Evolutionary conservation across 2,797 vertebrate species (phyloP), one percentile per base, ranked within the genome.

Genomic region (Darevskia nairensis): DNA sequence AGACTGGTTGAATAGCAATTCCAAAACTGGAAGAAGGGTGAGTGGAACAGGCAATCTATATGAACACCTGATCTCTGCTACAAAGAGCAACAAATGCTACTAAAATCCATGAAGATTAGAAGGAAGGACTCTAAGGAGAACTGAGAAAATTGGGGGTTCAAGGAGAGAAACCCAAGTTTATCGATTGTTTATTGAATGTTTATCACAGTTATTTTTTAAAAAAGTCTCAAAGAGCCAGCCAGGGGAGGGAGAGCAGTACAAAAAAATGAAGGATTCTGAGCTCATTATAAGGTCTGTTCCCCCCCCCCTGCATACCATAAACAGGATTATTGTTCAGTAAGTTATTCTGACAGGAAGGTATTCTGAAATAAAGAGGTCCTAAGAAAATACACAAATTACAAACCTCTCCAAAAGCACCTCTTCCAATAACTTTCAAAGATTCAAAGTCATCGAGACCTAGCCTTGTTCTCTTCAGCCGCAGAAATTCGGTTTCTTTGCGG

Each of bases 321-420:
- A 4, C 8, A 75, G 25, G 13, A 77, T 55, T 35, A 8, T 23
- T 5, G 3, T 23, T 44, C 64, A 66, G 82, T 19, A 77, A 80
- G 17, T 79, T 84, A 75, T 27, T 66, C 13, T 68, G 19, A 80
- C 17, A 82, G 6, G 6, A 4, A 50, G 87, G 74, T 69, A 64
- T 35, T 39, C 8, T 6, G 1, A 11, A 3, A 89, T 0, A 0
- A 13, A 86, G 50, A 46, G 80, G 3, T 11, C 25, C 23, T 35
- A 66, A 66, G 85, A 76, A 32, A 13, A 89, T 55, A 17, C 86
- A 72, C 89, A 87, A 80, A 41, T 15, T 23, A 94, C 96, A 3
- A 80, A 99, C 99, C 98, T 99, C 99, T 94, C 99, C 99, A 87
- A 99, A 99, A 0, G 99, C 99, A 13, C 99, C 99, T 93, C 99